Conservation (phyloP, 2,888 invertebrate species). For the Laspeyria flexula region DNA sequence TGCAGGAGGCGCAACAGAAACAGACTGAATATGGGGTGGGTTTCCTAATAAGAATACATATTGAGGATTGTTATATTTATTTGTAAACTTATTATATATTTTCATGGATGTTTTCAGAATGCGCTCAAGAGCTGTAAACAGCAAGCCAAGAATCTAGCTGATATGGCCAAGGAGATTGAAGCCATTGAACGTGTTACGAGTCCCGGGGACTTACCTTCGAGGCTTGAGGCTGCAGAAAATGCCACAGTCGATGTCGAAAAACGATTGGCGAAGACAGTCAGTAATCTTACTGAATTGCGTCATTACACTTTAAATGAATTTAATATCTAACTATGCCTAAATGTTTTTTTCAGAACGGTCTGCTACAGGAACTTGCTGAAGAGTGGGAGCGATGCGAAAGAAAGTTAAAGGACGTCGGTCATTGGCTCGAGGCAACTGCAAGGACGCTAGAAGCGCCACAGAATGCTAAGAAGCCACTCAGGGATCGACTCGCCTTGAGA, state of each 20-base stretch:
- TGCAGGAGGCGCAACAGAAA: constrained; percentile 93
- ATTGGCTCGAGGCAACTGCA: constrained; percentile 95
- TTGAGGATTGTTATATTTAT: no score
- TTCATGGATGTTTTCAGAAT: constrained; percentile 85
- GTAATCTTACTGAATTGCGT: constrained; percentile 42
- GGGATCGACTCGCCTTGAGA: constrained; percentile 94
- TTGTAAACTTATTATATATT: constrained; percentile 7
- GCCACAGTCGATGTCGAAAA: constrained; percentile 94
- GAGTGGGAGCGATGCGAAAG: constrained; percentile 98
- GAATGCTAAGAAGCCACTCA: constrained; percentile 93
- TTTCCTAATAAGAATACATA: no score
- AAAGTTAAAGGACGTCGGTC: constrained; percentile 95
- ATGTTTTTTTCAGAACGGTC: constrained; percentile 88
- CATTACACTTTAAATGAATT: not conserved
- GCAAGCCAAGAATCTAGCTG: constrained; percentile 94
- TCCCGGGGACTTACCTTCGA: constrained; percentile 93
- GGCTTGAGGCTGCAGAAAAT: constrained; percentile 94
- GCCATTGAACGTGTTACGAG: constrained; percentile 93
- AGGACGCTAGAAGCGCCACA: constrained; percentile 92
- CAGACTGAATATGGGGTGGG: constrained; percentile 94
- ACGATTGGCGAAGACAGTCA: constrained; percentile 93
- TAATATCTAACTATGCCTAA: not conserved
- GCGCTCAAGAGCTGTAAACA: constrained; percentile 96
- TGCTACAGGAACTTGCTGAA: constrained; percentile 96
- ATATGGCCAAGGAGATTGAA: constrained; percentile 96